Conservation (phyloP, 92 coral and sea anemone genomes). For the Actinostola sp. region DNA sequence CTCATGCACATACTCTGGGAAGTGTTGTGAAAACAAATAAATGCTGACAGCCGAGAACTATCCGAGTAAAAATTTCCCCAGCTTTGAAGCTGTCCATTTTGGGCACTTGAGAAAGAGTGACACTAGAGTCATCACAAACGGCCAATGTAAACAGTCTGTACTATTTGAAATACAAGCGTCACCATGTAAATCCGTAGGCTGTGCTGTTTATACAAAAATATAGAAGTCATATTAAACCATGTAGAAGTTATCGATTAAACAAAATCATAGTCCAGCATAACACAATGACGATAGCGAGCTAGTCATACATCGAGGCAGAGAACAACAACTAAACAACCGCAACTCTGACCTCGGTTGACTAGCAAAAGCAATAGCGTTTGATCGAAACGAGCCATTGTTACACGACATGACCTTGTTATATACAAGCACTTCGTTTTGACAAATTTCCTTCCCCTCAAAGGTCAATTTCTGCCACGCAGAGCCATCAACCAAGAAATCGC, state of each 20-base stretch:
- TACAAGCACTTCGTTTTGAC: constrained; percentile 13
- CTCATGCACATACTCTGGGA: constrained; percentile 36
- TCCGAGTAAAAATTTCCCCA: too few species aligned
- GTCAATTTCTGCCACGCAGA: constrained; percentile 9
- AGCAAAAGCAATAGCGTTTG: constrained; percentile 6
- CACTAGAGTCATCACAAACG: constrained; percentile 59
- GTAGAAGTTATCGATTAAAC: neutral
- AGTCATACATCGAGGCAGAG: too few species aligned
- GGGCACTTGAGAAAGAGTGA: constrained; percentile 38
- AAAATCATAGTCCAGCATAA: neutral
- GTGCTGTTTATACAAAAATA: constrained; percentile 71
- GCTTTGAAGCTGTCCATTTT: neutral
- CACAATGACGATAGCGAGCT: too few species aligned
- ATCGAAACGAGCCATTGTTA: constrained; percentile 9
- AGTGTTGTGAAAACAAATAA: constrained; percentile 54
- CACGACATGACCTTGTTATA: constrained; percentile 20
- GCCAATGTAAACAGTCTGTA: constrained; percentile 64
- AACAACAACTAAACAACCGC: neutral
- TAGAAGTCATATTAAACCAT: constrained; percentile 24
- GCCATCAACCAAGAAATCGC: constrained; percentile 1
- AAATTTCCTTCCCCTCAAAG: constrained; percentile 23
- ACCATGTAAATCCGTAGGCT: constrained; percentile 45
- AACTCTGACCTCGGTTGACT: constrained; percentile 15
- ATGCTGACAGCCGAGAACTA: too few species aligned
- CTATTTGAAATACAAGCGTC: constrained; percentile 68